These are phyloP conservation scores for Ectemnius lituratus DNA, from an alignment of 2,888 invertebrate species.

Conservation along the genomic window DNA sequence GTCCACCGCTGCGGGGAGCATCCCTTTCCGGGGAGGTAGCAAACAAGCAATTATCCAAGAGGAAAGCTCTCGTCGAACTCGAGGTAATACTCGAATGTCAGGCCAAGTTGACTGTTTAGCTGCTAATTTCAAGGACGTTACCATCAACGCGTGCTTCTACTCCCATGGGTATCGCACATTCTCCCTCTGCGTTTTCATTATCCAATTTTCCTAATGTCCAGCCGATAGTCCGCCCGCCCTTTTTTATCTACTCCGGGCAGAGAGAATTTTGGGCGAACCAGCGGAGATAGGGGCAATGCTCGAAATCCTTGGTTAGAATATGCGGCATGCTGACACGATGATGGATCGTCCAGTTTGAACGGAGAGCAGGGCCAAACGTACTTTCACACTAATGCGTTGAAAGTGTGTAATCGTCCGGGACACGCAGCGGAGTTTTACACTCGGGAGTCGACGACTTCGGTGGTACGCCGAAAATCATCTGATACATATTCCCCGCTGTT, in stretches of 20 bases:
- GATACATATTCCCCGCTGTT: conserved; percentile 26
- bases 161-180: too few species aligned
- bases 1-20: conserved; percentile 32
- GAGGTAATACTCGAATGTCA: conserved; percentile 2
- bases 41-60: conserved; percentile 67
- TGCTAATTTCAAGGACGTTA: conserved; percentile 2
- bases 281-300: conserved; percentile 35
- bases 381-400: conserved; percentile 57
- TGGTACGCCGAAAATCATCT: conserved; percentile 52
- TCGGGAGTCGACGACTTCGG: conserved; percentile 51
- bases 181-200: too few species aligned
- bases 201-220: too few species aligned
- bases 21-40: conserved; percentile 42
- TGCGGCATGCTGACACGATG: conserved; percentile 74
- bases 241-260: conserved; percentile 32
- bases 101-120: conserved; percentile 15
- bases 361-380: conserved; percentile 63
- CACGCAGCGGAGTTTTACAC: conserved; percentile 52
- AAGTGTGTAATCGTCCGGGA: conserved; percentile 59
- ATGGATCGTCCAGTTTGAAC: conserved; percentile 70
- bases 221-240: too few species aligned
- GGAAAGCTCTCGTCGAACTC: not conserved
- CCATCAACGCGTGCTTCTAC: too few species aligned
- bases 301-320: conserved; percentile 46
- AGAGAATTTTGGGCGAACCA: conserved; percentile 21